These are phyloP conservation scores for Hestina assimilis DNA, from an alignment of 1,140 invertebrate genomes.

Conservation along the genomic window DNA sequence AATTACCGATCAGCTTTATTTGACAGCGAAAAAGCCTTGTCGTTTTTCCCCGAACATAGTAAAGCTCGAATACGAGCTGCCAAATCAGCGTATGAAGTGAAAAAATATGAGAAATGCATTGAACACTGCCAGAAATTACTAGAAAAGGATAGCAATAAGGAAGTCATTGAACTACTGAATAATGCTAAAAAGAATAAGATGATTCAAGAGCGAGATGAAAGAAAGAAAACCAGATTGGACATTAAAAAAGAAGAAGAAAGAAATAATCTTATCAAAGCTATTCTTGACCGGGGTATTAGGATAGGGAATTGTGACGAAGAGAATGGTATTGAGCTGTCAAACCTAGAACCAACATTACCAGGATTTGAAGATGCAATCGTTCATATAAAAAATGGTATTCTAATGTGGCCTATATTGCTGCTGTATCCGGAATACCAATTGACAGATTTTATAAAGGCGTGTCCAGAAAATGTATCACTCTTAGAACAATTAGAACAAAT, in stretches of 20 bases:
- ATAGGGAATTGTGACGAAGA: slow-evolving; percentile 64
- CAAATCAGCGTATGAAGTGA: slow-evolving; percentile 84
- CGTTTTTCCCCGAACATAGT: slow-evolving; percentile 86
- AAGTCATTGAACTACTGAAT: slow-evolving; percentile 79
- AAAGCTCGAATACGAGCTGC: slow-evolving; percentile 90
- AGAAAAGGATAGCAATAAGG: slow-evolving; percentile 78
- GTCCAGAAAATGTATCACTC: slow-evolving; percentile 79
- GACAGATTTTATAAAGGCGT: slow-evolving; percentile 81
- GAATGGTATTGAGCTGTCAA: slow-evolving; percentile 72
- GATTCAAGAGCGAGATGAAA: slow-evolving; percentile 81
- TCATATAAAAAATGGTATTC: slow-evolving; percentile 89
- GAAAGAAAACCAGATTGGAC: slow-evolving; percentile 66
- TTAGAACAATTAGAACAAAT: slow-evolving; percentile 74
- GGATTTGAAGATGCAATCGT: slow-evolving; percentile 79
- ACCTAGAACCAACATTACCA: slow-evolving; percentile 82
- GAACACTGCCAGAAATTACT: slow-evolving; percentile 86
- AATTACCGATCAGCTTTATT: slow-evolving; percentile 85
- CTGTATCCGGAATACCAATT: slow-evolving; percentile 67
- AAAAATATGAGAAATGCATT: slow-evolving; percentile 86
- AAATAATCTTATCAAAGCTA: slow-evolving; percentile 61
- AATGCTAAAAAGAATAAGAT: slow-evolving; percentile 82
- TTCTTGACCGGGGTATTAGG: slow-evolving; percentile 67
- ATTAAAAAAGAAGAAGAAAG: slow-evolving; percentile 80
- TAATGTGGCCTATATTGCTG: slow-evolving; percentile 63
- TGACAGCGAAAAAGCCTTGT: slow-evolving; percentile 83